These are phyloP conservation scores for Oscheius sp. DNA, from an alignment of 2,888 invertebrate species.

Conservation along the genomic window DNA sequence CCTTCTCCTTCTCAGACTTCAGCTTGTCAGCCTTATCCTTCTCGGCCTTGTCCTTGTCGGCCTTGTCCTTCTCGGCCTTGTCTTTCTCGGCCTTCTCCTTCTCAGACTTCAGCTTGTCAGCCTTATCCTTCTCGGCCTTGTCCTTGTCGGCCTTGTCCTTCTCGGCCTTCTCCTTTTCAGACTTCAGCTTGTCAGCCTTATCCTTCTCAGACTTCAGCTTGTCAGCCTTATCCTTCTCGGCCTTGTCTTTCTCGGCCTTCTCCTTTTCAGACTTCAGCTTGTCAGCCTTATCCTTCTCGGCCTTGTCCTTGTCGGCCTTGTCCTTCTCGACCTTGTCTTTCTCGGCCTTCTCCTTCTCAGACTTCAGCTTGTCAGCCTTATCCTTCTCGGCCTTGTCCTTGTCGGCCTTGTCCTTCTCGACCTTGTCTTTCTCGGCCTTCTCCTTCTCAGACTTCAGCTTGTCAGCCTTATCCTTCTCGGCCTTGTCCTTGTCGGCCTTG, in stretches of 20 bases:
- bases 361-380: not conserved
- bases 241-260: conserved; percentile 2
- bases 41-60: conserved; percentile 13
- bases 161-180: not conserved
- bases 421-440: not conserved
- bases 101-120: not conserved
- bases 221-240: conserved; percentile 9
- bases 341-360: conserved; percentile 10
- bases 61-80: conserved; percentile 7
- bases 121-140: not conserved
- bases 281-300: conserved; percentile 9
- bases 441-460: conserved; percentile 6
- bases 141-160: conserved; percentile 8
- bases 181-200: not conserved
- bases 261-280: not conserved
- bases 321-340: conserved; percentile 5
- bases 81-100: conserved; percentile 15
- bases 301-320: conserved; percentile 3
- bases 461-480: conserved; percentile 7
- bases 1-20: conserved; percentile 11
- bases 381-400: not conserved
- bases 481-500: conserved; percentile 6
- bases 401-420: not conserved
- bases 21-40: not conserved
- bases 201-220: not conserved